phyloP scores from a whole-genome alignment of 2,113 vertebrate species.

The Callipepla squamata region DNA sequence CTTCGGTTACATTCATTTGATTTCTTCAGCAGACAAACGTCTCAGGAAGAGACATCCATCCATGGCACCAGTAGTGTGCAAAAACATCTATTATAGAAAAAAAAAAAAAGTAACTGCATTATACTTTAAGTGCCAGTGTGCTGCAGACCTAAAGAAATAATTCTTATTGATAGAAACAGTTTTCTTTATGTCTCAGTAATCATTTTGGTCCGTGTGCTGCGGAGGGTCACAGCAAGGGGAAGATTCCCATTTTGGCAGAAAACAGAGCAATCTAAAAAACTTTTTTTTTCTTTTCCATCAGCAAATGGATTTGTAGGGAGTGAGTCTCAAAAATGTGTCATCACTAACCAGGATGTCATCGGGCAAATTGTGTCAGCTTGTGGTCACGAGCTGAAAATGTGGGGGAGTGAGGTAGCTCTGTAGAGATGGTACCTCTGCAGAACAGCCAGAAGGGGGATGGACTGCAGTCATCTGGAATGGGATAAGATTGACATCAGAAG shows the following conservation, averaged over 20 bases:
- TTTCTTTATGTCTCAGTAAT: constrained; percentile 23
- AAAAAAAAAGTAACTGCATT: constrained; percentile 33
- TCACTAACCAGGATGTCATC: constrained; percentile 20
- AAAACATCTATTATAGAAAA: constrained; percentile 44
- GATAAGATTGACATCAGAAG: background rate
- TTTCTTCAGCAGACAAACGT: constrained; percentile 57
- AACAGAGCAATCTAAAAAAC: background rate
- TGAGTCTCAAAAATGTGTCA: constrained; percentile 1
- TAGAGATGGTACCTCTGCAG: background rate
- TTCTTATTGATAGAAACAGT: constrained; percentile 47
- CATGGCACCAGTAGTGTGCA: background rate
- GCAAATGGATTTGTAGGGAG: constrained; percentile 14
- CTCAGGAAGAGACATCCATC: constrained; percentile 27
- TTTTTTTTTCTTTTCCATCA: background rate
- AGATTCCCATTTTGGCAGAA: constrained; percentile 16
- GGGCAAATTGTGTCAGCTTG: constrained; percentile 17
- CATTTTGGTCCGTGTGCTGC: constrained; percentile 11
- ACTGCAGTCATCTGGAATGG: background rate
- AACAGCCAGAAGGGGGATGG: background rate
- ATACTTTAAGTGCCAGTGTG: constrained; percentile 16
- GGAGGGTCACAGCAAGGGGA: background rate
- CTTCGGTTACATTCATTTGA: constrained; percentile 57
- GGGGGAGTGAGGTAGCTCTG: background rate
- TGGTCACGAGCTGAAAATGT: background rate
- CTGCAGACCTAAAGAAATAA: constrained; percentile 34